phyloP scores from a whole-genome alignment of 2,797 vertebrate species.

The Falco novaeseelandiae region DNA sequence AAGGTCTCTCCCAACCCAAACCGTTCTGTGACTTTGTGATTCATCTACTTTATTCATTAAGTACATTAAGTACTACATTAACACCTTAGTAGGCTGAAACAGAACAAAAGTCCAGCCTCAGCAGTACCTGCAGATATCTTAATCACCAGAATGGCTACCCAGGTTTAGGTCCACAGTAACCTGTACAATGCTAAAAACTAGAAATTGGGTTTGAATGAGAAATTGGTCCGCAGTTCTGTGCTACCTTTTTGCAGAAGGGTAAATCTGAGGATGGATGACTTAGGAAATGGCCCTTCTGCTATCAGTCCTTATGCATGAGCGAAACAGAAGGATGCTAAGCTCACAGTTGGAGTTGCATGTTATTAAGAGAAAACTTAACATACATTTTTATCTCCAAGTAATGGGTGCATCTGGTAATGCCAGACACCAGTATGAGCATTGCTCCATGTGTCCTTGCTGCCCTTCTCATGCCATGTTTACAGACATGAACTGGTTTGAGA shows the following conservation, averaged over 20 bases:
- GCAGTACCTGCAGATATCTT: not conserved
- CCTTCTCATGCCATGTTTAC: accelerated
- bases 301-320: accelerated
- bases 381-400: not conserved
- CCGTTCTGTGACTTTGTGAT: not conserved
- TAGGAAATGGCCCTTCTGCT: not conserved
- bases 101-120: not conserved
- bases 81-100: not conserved
- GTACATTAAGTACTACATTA: no score
- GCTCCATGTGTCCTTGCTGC: not conserved
- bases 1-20: no score
- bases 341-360: not conserved
- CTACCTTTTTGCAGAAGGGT: not conserved
- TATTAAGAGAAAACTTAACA: not conserved
- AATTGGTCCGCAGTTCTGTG: not conserved
- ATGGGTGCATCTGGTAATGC: accelerated
- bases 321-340: not conserved
- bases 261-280: not conserved
- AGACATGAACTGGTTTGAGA: not conserved
- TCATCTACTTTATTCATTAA: not conserved
- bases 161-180: not conserved
- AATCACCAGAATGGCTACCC: not conserved
- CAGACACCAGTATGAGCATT: not conserved
- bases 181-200: not conserved
- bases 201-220: not conserved